A percentile compares a stretch with the other conserved stretches of the same genome.
Evolutionary conservation across 2,888 invertebrate species (phyloP).

Genomic region (Leptarthrus brevirostris): DNA sequence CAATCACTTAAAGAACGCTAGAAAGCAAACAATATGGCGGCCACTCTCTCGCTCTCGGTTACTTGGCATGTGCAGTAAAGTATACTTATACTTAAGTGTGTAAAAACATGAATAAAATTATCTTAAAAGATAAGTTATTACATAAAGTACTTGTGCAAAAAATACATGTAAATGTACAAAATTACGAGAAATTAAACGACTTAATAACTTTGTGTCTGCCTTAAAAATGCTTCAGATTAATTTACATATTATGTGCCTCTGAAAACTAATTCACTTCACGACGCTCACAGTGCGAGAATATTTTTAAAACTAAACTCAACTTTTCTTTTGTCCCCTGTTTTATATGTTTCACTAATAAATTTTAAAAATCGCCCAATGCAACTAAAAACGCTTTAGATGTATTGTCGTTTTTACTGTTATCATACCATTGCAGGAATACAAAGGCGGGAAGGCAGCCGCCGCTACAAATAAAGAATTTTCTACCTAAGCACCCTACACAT

Average conservation of each 20-base stretch:
- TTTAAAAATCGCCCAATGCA: conserved; percentile 45
- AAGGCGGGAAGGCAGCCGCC: background rate
- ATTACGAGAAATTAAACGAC: background rate
- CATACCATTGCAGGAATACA: background rate
- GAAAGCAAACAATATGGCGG: background rate
- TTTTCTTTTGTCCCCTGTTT: conserved; percentile 36
- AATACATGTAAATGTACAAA: background rate
- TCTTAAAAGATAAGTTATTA: conserved; percentile 18
- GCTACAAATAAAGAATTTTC: background rate
- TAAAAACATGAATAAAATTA: conserved; percentile 28
- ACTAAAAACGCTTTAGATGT: conserved; percentile 15
- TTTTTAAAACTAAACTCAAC: conserved; percentile 55
- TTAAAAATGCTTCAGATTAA: too few species aligned
- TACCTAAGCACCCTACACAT: background rate
- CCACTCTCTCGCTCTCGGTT: background rate
- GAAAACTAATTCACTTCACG: background rate
- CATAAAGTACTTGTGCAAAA: background rate
- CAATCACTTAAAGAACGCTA: conserved; percentile 4
- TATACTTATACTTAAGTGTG: conserved; percentile 26
- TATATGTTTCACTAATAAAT: conserved; percentile 48
- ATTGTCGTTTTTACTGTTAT: background rate
- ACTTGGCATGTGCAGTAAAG: conserved; percentile 36
- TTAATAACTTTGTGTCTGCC: too few species aligned
- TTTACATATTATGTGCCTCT: too few species aligned
- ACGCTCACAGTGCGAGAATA: conserved; percentile 38